Conservation (phyloP, 2,797 vertebrate species). For the Girardinus metallicus region DNA sequence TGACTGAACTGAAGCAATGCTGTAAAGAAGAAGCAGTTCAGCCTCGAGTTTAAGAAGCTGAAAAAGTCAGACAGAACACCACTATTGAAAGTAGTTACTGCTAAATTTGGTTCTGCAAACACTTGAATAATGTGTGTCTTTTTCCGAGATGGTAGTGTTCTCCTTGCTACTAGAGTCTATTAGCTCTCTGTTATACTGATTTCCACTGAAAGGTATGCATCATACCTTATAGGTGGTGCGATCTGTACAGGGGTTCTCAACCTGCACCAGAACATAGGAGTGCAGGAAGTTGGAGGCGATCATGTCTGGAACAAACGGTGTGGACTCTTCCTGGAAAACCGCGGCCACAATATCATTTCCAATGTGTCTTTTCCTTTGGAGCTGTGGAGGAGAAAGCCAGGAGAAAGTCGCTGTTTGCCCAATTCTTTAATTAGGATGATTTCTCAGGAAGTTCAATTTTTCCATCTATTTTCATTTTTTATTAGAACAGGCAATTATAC, state of each 20-base stretch:
- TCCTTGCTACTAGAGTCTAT: not conserved
- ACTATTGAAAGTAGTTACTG: not conserved
- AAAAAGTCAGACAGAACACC: not conserved
- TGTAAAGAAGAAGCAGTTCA: not conserved
- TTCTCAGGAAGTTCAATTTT: not conserved
- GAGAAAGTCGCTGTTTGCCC: not conserved
- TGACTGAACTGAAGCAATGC: not conserved
- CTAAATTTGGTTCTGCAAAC: not conserved
- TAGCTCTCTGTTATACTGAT: not conserved
- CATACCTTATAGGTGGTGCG: constrained; percentile 88
- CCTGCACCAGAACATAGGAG: constrained; percentile 94
- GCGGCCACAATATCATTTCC: constrained; percentile 97
- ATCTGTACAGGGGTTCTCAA: constrained; percentile 84
- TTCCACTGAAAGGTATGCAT: not conserved
- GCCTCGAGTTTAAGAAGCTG: not conserved
- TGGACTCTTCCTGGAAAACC: constrained; percentile 95
- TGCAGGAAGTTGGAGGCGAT: constrained; percentile 98
- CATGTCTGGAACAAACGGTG: constrained; percentile 97
- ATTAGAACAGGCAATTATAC: not conserved
- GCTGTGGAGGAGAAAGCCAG: constrained; percentile 70
- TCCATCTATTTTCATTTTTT: not conserved
- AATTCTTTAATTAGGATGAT: not conserved
- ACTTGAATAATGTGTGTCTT: not conserved
- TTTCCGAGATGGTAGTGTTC: not conserved
- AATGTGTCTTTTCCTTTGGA: constrained; percentile 97